Percentiles rank a stretch among this genome's conserved stretches.
Evolutionary conservation across 2,888 invertebrate species (phyloP).

Genomic region (Pandemis heparana): DNA sequence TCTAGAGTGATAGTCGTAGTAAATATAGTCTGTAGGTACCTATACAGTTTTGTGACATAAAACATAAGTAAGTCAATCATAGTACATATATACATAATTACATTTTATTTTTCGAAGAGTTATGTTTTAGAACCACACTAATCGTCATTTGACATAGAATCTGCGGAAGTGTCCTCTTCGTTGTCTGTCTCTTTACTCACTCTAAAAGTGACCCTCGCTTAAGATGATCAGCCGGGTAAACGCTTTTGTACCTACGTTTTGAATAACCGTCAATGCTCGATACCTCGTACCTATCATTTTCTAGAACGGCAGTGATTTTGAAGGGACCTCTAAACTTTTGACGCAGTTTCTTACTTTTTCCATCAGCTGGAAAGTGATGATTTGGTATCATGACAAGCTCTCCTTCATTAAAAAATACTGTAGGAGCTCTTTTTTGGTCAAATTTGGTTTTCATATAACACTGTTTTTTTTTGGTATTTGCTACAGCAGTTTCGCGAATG

Average conservation of each 20-base stretch:
- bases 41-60: no score
- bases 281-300: slow-evolving; percentile 14
- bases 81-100: no score
- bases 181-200: no score
- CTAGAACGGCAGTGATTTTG: slow-evolving; percentile 6
- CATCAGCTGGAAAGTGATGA: slow-evolving; percentile 14
- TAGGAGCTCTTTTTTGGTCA: slow-evolving; percentile 14
- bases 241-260: slow-evolving; percentile 22
- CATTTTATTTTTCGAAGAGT: no score
- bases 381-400: slow-evolving; percentile 23
- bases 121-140: no score
- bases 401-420: slow-evolving; percentile 12
- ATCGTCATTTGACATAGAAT: no score
- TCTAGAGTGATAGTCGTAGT: no score
- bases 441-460: slow-evolving; percentile 6
- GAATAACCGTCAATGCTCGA: slow-evolving; percentile 12
- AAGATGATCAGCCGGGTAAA: slow-evolving; percentile 9
- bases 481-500: background rate
- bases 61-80: no score
- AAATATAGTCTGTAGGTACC: no score
- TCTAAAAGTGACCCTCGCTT: no score
- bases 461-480: background rate
- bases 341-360: slow-evolving; percentile 18
- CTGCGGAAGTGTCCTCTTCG: no score
- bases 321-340: slow-evolving; percentile 15